Evolutionary conservation across 2,888 invertebrate genomes (phyloP).

Genomic region (Leistus spinibarbis): DNA sequence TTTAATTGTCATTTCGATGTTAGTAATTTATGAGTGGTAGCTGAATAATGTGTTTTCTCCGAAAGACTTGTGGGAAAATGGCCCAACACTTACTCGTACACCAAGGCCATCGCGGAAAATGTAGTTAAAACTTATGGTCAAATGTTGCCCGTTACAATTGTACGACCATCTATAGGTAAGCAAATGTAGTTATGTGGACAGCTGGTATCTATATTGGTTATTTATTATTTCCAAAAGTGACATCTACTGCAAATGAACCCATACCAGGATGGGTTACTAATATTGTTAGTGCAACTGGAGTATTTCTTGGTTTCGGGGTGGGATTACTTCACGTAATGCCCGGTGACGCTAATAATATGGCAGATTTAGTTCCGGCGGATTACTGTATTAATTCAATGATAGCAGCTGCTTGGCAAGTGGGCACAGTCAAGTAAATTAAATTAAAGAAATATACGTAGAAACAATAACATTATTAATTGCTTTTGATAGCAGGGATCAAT

Average conservation of each 20-base stretch:
- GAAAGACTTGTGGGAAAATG: not conserved
- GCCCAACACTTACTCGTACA: not conserved
- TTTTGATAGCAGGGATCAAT: not conserved
- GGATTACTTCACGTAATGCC: not conserved
- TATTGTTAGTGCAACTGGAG: not conserved
- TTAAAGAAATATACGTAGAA: not conserved
- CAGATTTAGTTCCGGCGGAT: not conserved
- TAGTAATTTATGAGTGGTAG: not conserved
- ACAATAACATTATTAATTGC: not conserved
- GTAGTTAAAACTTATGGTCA: not conserved
- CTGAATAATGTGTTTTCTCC: not conserved
- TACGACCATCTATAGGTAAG: conserved; percentile 3
- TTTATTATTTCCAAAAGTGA: not conserved
- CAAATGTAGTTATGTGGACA: not conserved
- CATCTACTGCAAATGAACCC: not conserved
- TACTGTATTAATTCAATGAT: conserved; percentile 1
- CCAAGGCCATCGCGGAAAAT: conserved; percentile 3
- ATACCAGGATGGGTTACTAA: not conserved
- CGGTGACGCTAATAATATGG: not conserved
- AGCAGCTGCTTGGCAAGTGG: not conserved
- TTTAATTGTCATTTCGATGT: not conserved
- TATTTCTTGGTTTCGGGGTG: not conserved
- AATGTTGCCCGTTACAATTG: not conserved
- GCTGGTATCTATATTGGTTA: not conserved
- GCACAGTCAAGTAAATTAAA: too few species aligned